Percentiles rank a stretch among this genome's conserved stretches.
phyloP scores from a whole-genome alignment of 1,140 invertebrate species.

The Scaptodrosophila lebanonensis region DNA sequence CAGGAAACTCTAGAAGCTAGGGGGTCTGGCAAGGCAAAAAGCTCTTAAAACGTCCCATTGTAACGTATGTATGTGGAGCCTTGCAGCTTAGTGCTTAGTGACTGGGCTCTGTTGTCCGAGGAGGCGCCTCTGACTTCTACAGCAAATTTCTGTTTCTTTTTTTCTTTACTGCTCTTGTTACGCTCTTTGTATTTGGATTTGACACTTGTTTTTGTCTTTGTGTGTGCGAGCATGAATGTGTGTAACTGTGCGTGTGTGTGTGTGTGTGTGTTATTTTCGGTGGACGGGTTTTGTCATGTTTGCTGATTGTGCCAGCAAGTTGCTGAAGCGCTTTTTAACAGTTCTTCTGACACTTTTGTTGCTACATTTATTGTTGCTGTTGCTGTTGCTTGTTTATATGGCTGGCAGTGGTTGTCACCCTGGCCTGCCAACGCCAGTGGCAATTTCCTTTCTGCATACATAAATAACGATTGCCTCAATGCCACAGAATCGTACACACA shows the following conservation, averaged over 20 bases:
- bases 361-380: neutral
- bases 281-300: slow-evolving; percentile 69
- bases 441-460: slow-evolving; percentile 46
- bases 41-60: no score
- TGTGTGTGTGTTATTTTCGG: slow-evolving; percentile 15
- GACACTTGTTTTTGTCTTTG: slow-evolving; percentile 60
- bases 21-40: no score
- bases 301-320: slow-evolving; percentile 70
- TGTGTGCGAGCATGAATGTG: no score
- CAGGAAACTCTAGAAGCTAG: no score
- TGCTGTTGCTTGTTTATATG: slow-evolving; percentile 18
- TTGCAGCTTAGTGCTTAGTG: no score
- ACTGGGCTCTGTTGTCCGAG: no score
- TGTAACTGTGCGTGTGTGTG: slow-evolving; percentile 64
- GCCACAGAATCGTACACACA: no score
- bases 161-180: slow-evolving; percentile 17
- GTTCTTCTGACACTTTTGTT: slow-evolving; percentile 59
- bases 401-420: slow-evolving; percentile 17
- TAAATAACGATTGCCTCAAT: no score
- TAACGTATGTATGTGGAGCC: no score
- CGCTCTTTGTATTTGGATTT: slow-evolving; percentile 44
- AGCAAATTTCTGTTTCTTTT: slow-evolving; percentile 33
- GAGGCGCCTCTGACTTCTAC: slow-evolving; percentile 43
- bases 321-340: slow-evolving; percentile 72
- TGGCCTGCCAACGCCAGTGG: slow-evolving; percentile 25